Evolutionary conservation across 35 echinoderm and acorn worm species (phyloP).

Genomic region (Stichopus chloronotus): DNA sequence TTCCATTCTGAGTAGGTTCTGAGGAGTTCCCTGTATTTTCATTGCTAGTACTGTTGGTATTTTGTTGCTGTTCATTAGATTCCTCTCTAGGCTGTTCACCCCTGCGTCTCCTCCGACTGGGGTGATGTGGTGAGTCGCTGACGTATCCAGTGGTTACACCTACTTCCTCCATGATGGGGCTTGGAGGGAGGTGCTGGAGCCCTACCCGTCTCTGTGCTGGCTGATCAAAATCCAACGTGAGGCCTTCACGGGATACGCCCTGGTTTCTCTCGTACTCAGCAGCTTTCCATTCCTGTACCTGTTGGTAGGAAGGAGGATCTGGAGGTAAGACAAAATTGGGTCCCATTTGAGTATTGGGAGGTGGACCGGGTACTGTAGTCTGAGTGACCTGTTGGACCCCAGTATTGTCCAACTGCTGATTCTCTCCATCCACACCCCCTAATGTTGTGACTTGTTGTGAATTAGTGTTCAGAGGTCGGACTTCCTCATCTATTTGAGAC

Average conservation of each 20-base stretch:
- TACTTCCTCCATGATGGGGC: conserved; percentile 66
- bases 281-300: conserved; percentile 71
- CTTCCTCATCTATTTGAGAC: conserved; percentile 51
- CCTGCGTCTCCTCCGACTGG: background rate
- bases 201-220: conserved; percentile 55
- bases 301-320: conserved; percentile 77
- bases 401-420: background rate
- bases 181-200: conserved; percentile 66
- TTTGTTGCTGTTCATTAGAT: conserved; percentile 1
- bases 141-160: conserved; percentile 43
- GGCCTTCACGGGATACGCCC: conserved; percentile 53
- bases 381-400: conserved; percentile 12
- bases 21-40: conserved; percentile 5
- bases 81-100: background rate
- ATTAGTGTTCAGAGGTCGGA: conserved; percentile 27
- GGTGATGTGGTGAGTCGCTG: conserved; percentile 15
- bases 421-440: background rate
- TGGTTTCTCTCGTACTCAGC: conserved; percentile 39
- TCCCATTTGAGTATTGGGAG: conserved; percentile 51
- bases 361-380: background rate
- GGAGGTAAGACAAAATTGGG: conserved; percentile 48
- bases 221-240: conserved; percentile 82
- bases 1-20: conserved; percentile 8
- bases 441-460: background rate
- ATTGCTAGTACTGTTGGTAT: conserved; percentile 9